phyloP scores from a whole-genome alignment of 2,888 invertebrate genomes.

The Pyrochroa serraticornis region DNA sequence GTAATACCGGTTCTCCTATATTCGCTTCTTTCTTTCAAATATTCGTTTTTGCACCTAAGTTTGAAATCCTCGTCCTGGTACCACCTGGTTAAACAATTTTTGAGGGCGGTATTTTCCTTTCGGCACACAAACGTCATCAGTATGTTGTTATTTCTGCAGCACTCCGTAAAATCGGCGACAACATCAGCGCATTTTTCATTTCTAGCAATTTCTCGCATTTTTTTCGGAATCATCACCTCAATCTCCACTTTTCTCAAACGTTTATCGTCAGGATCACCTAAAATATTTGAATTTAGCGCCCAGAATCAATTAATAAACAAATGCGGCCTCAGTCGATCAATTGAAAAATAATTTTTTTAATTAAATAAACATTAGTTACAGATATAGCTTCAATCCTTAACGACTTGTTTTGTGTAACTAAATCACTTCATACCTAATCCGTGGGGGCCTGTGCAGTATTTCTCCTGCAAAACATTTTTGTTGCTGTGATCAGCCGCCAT shows the following conservation, averaged over 20 bases:
- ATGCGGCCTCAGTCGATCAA: neutral
- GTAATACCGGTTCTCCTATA: constrained; percentile 81
- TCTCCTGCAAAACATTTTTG: constrained; percentile 18
- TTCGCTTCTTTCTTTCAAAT: constrained; percentile 80
- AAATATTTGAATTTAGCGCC: constrained; percentile 31
- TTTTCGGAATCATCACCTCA: constrained; percentile 87
- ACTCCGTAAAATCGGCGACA: constrained; percentile 73
- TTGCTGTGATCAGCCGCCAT: constrained; percentile 7
- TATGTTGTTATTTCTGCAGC: constrained; percentile 71
- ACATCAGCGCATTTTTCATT: constrained; percentile 76
- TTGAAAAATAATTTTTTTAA: neutral
- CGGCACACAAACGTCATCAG: constrained; percentile 79
- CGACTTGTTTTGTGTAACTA: neutral
- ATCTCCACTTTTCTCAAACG: constrained; percentile 85
- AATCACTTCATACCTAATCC: constrained; percentile 23
- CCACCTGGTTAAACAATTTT: constrained; percentile 76
- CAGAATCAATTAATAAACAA: neutral
- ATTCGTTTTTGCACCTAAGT: constrained; percentile 76
- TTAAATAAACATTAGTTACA: neutral
- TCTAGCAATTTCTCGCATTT: constrained; percentile 83
- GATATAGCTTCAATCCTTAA: neutral
- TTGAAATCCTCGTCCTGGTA: constrained; percentile 78
- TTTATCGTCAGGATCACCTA: constrained; percentile 86
- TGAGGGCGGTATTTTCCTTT: constrained; percentile 71
- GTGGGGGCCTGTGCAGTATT: constrained; percentile 23